Base-by-base conservation (phyloP, 2,113 vertebrate genomes). In the Cettia cetti region DNA sequence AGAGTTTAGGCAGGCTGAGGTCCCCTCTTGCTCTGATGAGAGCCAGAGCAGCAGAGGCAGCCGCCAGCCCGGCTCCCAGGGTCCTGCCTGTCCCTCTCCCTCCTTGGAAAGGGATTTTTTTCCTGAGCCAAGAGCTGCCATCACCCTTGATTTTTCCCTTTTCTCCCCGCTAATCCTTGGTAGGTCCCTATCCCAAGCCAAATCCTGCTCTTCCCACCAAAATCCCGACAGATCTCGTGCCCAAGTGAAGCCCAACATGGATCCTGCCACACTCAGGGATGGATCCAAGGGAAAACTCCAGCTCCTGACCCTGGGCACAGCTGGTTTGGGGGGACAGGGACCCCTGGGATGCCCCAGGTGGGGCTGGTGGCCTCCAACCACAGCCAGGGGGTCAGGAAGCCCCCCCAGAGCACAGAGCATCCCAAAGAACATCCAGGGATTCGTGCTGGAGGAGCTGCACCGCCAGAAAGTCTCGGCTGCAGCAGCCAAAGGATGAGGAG, bases 1-100 rank as follows among this genome's bases (percentile, higher is more conserved):
- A 97, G 91, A 70, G 86, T 82, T 95, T 82, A 92, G 79, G 93
- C 83, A 82, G 80, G 57, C 94, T 82, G 93, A 78, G 74, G 74
- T 85, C 84, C 84, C 77, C 69, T 13, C 17, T 23, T 23, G 90
- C 52, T 77, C 90, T 54, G 83, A 74, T 18, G 88, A 45, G 88
- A 90, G 90, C 85, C 88, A 88, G 82, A 77, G 79, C 90, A 33
- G 17, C 3, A 37, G 79, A 64, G 2, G 40, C 66, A 45, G 82
- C 63, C 2, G 12, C 75, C 90, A 82, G 92, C 92, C 24, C 0
- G 2, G 92, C 94, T 90, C 92, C 82, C 64, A 44, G 24, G 15
- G 19, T 19, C 84, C 86, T 42, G 26, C 64, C 12, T 23, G 10
- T 54, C 64, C 54, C 69, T 49, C 15, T 3, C 10, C 2, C 28